phyloP scores from a whole-genome alignment of 2,113 vertebrate species.

The Hippocampus barbouri region DNA sequence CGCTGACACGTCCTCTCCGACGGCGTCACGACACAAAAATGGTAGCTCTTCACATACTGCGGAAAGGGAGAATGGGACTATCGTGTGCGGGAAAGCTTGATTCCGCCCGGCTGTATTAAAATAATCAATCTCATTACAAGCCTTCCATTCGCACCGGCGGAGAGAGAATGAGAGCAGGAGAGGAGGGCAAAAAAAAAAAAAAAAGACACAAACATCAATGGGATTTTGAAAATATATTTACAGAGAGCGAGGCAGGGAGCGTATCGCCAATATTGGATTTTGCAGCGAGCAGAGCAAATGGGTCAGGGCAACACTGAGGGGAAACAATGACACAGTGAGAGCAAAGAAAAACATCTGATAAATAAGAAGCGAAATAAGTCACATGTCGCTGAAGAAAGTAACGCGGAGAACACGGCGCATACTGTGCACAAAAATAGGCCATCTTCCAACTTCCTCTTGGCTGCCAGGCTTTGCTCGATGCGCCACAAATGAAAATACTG shows the following conservation, averaged over 20 bases:
- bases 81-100: slow-evolving; percentile 41
- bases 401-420: slow-evolving; percentile 8
- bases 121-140: slow-evolving; percentile 67
- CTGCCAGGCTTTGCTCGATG: neutral
- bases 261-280: slow-evolving; percentile 67
- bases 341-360: slow-evolving; percentile 37
- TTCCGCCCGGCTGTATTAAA: slow-evolving; percentile 52
- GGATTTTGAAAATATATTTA: slow-evolving; percentile 66
- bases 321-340: slow-evolving; percentile 52
- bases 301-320: slow-evolving; percentile 50
- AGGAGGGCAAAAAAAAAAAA: slow-evolving; percentile 8
- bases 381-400: slow-evolving; percentile 43
- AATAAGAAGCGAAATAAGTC: slow-evolving; percentile 51
- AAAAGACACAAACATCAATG: slow-evolving; percentile 50
- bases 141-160: slow-evolving; percentile 38
- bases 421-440: slow-evolving; percentile 12
- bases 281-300: slow-evolving; percentile 58
- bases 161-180: slow-evolving; percentile 52
- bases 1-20: slow-evolving; percentile 49
- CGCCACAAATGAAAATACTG: neutral
- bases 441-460: neutral
- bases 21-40: slow-evolving; percentile 11
- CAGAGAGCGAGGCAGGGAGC: slow-evolving; percentile 55
- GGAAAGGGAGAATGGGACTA: slow-evolving; percentile 42
- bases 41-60: slow-evolving; percentile 7